A percentile compares a stretch with the other conserved stretches of the same genome.
phyloP scores from a whole-genome alignment of 2,888 invertebrate species.

The Proisotoma minuta region DNA sequence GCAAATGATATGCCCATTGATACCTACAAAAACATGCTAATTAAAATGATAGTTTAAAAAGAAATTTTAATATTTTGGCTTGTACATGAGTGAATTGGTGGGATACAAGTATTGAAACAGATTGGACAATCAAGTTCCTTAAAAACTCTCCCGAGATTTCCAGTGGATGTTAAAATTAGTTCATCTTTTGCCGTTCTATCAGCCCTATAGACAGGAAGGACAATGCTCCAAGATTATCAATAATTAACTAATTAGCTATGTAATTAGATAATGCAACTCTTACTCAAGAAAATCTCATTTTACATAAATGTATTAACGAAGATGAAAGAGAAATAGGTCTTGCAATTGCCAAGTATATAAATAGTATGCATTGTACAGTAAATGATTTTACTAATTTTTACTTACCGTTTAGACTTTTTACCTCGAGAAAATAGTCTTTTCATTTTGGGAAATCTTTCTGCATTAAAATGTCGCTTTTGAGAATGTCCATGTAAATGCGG shows the following conservation, averaged over 20 bases:
- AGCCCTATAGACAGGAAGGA: too few species aligned
- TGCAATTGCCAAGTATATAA: too few species aligned
- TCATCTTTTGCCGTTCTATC: neutral
- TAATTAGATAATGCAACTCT: neutral
- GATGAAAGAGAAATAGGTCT: too few species aligned
- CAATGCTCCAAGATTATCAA: too few species aligned
- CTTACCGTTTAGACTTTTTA: too few species aligned
- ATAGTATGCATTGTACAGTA: too few species aligned
- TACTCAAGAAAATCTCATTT: too few species aligned
- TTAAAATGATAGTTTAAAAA: neutral
- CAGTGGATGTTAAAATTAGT: conserved; percentile 1
- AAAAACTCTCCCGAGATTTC: conserved; percentile 34
- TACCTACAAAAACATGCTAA: neutral
- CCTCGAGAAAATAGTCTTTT: too few species aligned
- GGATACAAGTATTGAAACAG: conserved; percentile 40
- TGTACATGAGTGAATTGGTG: conserved; percentile 41
- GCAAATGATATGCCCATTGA: conserved; percentile 44
- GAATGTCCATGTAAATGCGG: too few species aligned
- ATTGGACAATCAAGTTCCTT: conserved; percentile 46
- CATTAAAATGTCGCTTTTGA: too few species aligned
- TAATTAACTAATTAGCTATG: neutral
- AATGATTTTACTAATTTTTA: too few species aligned
- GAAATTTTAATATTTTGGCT: neutral
- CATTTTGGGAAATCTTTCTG: too few species aligned
- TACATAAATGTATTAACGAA: neutral